These are phyloP conservation scores for Otus sunia DNA, from an alignment of 2,113 vertebrate species.

Conservation along the genomic window DNA sequence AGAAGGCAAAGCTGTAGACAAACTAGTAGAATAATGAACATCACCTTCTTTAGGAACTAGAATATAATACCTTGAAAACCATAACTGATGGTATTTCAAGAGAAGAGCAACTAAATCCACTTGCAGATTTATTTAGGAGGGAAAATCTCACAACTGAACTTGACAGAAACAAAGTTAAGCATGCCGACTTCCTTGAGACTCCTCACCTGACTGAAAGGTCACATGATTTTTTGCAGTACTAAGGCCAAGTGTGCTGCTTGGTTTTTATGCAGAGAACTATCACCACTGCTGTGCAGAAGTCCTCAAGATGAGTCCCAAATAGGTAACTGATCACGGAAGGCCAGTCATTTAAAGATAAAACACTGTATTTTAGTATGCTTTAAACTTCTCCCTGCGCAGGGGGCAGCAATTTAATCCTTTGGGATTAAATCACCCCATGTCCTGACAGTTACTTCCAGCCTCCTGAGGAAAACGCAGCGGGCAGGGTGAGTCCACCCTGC, in stretches of 20 bases:
- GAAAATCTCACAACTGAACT: neutral
- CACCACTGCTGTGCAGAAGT: neutral
- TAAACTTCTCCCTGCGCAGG: neutral
- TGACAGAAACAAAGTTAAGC: neutral
- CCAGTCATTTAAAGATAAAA: neutral
- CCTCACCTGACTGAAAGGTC: neutral
- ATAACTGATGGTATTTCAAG: neutral
- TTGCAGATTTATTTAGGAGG: neutral
- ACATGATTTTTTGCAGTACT: neutral
- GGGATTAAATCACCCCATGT: neutral
- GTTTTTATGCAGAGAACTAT: neutral
- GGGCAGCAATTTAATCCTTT: neutral
- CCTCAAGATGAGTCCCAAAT: neutral
- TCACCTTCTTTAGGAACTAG: neutral
- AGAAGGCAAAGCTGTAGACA: neutral
- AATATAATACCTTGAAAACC: neutral
- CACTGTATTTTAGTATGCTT: neutral
- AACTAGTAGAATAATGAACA: neutral
- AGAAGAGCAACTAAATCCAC: neutral
- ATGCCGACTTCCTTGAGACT: neutral
- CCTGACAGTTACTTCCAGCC: neutral
- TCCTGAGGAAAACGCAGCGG: neutral
- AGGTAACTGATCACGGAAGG: neutral
- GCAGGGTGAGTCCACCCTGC: neutral
- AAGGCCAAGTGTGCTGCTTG: neutral